Conservation (phyloP, 2,113 vertebrate species). For the Nothocercus nigrocapillus region DNA sequence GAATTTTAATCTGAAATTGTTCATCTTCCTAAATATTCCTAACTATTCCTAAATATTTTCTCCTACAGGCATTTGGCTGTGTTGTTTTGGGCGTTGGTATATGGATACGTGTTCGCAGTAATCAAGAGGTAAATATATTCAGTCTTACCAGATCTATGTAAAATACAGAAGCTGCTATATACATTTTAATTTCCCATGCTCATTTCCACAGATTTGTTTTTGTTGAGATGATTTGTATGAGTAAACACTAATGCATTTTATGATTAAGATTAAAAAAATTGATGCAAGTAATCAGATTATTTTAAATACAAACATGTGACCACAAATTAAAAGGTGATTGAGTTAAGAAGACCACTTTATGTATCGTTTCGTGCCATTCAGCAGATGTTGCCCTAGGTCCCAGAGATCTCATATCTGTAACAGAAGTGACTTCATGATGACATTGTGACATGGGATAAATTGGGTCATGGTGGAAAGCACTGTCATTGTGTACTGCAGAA, state of each 20-base stretch:
- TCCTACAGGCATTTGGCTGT: constrained; percentile 82
- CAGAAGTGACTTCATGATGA: background rate
- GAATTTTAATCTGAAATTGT: background rate
- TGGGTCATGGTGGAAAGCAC: background rate
- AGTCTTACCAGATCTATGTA: background rate
- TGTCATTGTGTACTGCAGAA: background rate
- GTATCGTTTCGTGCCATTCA: background rate
- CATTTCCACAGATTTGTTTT: background rate
- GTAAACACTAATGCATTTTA: background rate
- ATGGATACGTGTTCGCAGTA: constrained; percentile 80
- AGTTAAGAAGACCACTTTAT: background rate
- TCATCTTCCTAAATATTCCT: background rate
- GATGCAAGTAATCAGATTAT: background rate
- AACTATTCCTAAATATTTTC: background rate
- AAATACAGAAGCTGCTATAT: background rate
- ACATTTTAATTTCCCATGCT: background rate
- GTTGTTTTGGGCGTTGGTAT: constrained; percentile 85
- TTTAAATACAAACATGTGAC: background rate
- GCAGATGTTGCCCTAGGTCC: background rate
- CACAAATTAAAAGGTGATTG: background rate
- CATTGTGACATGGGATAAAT: background rate
- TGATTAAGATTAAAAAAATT: background rate
- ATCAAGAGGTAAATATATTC: constrained; percentile 66
- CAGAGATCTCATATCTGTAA: background rate
- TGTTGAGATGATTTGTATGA: background rate